Evolutionary conservation across 1,140 invertebrate species (phyloP).

Genomic region (Antheraea pernyi): DNA sequence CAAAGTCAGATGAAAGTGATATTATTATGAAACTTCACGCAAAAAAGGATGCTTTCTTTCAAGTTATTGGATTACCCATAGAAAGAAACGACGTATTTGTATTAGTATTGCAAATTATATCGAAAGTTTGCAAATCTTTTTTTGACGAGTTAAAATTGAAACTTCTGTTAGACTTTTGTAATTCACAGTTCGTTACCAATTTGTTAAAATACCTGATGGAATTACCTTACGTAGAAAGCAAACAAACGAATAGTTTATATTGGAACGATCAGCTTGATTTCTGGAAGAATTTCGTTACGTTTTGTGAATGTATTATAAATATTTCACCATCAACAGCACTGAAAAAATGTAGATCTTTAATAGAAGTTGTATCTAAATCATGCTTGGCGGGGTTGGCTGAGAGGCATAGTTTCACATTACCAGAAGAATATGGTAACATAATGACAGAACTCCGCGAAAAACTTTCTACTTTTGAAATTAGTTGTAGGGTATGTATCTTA

Average conservation of each 20-base stretch:
- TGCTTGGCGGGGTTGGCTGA: constrained; percentile 60
- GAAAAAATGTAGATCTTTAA: constrained; percentile 52
- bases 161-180: constrained; percentile 55
- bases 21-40: constrained; percentile 47
- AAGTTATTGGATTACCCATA: constrained; percentile 41
- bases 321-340: constrained; percentile 58
- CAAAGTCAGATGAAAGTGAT: constrained; percentile 36
- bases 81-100: constrained; percentile 46
- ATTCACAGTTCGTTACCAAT: constrained; percentile 55
- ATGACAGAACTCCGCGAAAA: constrained; percentile 49
- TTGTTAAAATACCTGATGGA: constrained; percentile 55
- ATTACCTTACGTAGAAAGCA: constrained; percentile 48
- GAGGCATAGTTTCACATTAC: constrained; percentile 47
- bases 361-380: constrained; percentile 46
- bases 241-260: constrained; percentile 50
- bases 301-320: constrained; percentile 52
- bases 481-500: constrained; percentile 30
- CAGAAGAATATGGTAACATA: constrained; percentile 44
- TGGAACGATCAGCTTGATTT: constrained; percentile 65
- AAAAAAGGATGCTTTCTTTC: constrained; percentile 39
- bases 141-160: constrained; percentile 60
- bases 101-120: constrained; percentile 51
- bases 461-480: constrained; percentile 44
- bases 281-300: constrained; percentile 60
- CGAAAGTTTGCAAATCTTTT: constrained; percentile 54